Conservation (phyloP, 2,113 vertebrate genomes). For the Hystrix brachyura region DNA sequence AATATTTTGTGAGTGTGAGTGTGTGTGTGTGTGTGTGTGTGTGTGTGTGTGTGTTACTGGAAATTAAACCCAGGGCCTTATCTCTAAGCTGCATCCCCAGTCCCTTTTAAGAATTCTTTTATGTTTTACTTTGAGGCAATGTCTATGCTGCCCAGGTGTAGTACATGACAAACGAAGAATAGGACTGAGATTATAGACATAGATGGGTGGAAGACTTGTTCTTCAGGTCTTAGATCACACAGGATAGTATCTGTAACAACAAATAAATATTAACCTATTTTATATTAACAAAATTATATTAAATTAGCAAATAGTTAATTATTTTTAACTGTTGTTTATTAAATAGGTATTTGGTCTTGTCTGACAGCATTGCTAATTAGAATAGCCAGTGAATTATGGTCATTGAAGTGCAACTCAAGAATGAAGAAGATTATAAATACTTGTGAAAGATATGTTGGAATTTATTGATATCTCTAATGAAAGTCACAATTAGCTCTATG, state of each 20-base stretch:
- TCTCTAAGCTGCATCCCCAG: not conserved
- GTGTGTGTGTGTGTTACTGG: not conserved
- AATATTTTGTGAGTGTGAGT: not conserved
- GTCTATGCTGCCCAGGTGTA: not conserved
- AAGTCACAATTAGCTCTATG: slow-evolving; percentile 17
- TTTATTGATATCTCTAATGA: not conserved
- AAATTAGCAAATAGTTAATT: not conserved
- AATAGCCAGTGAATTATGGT: not conserved
- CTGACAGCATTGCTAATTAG: not conserved
- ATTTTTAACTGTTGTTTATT: not conserved
- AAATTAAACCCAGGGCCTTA: not conserved
- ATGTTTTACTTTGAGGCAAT: not conserved
- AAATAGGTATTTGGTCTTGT: not conserved
- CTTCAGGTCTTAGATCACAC: not conserved
- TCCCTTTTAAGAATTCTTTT: not conserved
- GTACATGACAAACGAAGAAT: not conserved
- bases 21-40: not conserved
- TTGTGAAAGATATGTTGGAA: slow-evolving; percentile 42
- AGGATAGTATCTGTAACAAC: not conserved
- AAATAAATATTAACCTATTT: not conserved
- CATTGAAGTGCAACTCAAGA: not conserved
- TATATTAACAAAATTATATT: not conserved
- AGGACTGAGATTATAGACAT: not conserved
- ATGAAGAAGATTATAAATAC: slow-evolving; percentile 13
- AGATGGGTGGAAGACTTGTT: not conserved